Conservation (phyloP, 2,888 invertebrate species). For the Trachelus iudaicus region DNA sequence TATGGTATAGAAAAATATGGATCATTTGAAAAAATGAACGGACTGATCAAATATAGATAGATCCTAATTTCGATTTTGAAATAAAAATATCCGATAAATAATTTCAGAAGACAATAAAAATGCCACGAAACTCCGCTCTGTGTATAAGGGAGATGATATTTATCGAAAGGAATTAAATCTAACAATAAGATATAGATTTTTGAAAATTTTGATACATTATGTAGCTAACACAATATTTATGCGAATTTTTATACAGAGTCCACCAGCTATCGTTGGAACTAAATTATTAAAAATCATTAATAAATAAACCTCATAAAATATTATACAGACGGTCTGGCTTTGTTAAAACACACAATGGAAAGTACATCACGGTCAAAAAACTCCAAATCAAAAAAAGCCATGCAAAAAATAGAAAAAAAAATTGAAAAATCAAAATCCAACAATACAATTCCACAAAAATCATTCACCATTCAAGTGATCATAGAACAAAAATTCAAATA, state of each 20-base stretch:
- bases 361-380: conserved; percentile 2
- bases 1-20: too few species aligned
- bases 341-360: conserved; percentile 10
- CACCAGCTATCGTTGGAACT: conserved; percentile 50
- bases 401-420: conserved; percentile 3
- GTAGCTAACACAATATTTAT: too few species aligned
- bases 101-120: conserved; percentile 18
- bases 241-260: conserved; percentile 32
- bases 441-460: conserved; percentile 19
- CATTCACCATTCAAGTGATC: conserved; percentile 27
- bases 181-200: not conserved
- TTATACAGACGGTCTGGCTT: conserved; percentile 9
- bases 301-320: not conserved
- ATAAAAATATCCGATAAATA: not conserved
- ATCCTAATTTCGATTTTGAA: too few species aligned
- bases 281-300: not conserved
- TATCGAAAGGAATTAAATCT: not conserved
- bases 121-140: conserved; percentile 1
- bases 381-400: too few species aligned
- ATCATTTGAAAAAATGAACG: too few species aligned
- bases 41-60: too few species aligned
- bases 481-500: not conserved
- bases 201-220: too few species aligned
- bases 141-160: conserved; percentile 21
- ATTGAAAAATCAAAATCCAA: not conserved